phyloP scores from a whole-genome alignment of 2,888 invertebrate genomes.

The Marronus borbonicus region DNA sequence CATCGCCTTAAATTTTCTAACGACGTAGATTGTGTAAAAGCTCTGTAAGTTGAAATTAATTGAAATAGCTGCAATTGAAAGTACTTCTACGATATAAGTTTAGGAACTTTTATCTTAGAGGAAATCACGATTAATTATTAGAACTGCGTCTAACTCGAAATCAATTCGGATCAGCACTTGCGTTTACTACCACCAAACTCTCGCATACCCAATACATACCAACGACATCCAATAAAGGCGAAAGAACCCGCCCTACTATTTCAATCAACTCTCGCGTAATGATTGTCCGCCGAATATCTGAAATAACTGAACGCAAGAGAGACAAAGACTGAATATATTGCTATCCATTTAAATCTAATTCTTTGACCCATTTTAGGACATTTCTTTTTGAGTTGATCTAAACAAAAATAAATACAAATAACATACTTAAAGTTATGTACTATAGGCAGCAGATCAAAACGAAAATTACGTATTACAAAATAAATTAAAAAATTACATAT shows the following conservation, averaged over 20 bases:
- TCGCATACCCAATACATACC: background rate
- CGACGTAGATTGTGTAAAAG: conserved; percentile 82
- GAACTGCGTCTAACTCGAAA: conserved; percentile 4
- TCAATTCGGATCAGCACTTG: conserved; percentile 20
- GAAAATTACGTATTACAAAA: too few species aligned
- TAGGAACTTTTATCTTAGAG: background rate
- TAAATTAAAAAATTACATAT: too few species aligned
- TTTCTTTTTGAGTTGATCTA: too few species aligned
- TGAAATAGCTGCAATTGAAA: too few species aligned
- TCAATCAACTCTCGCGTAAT: conserved; percentile 26
- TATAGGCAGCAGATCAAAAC: too few species aligned
- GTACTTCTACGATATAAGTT: too few species aligned
- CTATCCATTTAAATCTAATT: background rate
- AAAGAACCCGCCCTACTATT: background rate
- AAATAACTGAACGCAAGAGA: background rate
- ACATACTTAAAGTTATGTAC: too few species aligned
- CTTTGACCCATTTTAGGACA: background rate
- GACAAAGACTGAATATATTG: background rate
- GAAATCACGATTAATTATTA: conserved; percentile 1
- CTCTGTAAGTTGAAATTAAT: conserved; percentile 71
- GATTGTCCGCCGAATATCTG: background rate
- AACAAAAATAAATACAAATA: too few species aligned
- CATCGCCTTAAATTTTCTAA: conserved; percentile 76
- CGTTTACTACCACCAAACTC: background rate
- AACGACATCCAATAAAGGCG: conserved; percentile 18